Base-by-base conservation (phyloP, 2,888 invertebrate species). In the Ormyrus thymus region DNA sequence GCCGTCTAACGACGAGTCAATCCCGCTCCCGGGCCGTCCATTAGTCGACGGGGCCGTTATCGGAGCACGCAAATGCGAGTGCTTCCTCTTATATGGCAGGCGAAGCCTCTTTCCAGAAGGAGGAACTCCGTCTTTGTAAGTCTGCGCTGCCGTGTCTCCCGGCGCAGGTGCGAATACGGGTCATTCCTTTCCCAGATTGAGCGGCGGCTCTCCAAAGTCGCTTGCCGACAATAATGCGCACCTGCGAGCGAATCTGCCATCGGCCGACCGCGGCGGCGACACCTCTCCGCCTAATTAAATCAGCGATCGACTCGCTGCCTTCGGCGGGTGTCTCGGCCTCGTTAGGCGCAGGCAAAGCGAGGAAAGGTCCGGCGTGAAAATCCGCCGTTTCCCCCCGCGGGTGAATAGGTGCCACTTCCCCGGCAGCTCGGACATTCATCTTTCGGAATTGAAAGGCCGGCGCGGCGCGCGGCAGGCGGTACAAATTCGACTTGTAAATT, bases 101-200 rank as follows among this genome's bases (percentile, higher is more conserved):
- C 76, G 51, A 56, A 71, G 70, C 59, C 77, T 56, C n/a, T 59
- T 46, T 62, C 10, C 7, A 11, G 56, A 76, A 76, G 72, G 51
- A 76, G 71, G 68, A 79, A 79, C 58, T 75, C 65, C 75, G 71
- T 45, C 59, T 68, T 68, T 51, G 61, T 50, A 56, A 48, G 45
- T 45, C 53, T 13, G 29, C 29, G n/a, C 45, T 55, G 75, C 68
- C 15, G 79, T 78, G 81, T 83, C 85, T 84, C 83, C 85, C 82
- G 81, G 82, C 85, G 86, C 87, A 86, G 86, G 84, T 87, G 85
- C 85, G 85, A 87, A 86, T 86, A 87, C 86, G 85, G 86, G 88
- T 86, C 85, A 87, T 82, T 83, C 85, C 86, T 87, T 88, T 88
- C 86, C 86, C 87, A 87, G 86, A 80, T 70, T 10, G 61, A 55